A percentile compares a stretch with the other conserved stretches of the same genome.
Conservation (phyloP, 2,888 invertebrate species). For the Neoitamus cyanurus region DNA sequence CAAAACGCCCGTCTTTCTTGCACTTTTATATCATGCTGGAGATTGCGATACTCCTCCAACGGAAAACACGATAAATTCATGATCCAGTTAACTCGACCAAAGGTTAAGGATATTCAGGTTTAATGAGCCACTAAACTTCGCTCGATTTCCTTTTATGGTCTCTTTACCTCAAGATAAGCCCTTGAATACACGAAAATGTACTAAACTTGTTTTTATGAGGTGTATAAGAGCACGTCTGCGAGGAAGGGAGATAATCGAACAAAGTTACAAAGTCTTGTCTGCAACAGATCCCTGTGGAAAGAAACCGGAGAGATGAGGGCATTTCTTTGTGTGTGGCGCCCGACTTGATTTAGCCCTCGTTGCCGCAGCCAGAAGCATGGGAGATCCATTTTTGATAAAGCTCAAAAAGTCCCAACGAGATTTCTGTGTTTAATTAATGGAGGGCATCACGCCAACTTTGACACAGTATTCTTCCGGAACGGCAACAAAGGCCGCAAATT, state of each 20-base stretch:
- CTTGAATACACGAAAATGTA: constrained; percentile 13
- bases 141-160: constrained; percentile 38
- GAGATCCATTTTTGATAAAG: constrained; percentile 26
- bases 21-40: constrained; percentile 3
- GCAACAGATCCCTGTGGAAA: constrained; percentile 16
- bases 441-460: neutral
- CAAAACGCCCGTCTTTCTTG: neutral
- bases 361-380: neutral
- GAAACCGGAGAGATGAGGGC: neutral
- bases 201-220: constrained; percentile 29
- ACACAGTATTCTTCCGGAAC: neutral
- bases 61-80: constrained; percentile 19
- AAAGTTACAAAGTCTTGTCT: constrained; percentile 22
- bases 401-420: neutral
- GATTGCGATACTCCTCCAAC: constrained; percentile 24
- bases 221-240: constrained; percentile 33
- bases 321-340: neutral
- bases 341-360: constrained; percentile 2
- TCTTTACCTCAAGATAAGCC: constrained; percentile 38
- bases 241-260: constrained; percentile 9
- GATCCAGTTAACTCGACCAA: constrained; percentile 30
- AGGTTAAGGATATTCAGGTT: constrained; percentile 38
- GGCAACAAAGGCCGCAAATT: neutral
- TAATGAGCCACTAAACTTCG: constrained; percentile 42
- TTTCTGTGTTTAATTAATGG: constrained; percentile 19